Evolutionary conservation across 1,140 invertebrate species (phyloP), one percentile per base, ranked within the genome.

Genomic region (Helicoverpa armigera): DNA sequence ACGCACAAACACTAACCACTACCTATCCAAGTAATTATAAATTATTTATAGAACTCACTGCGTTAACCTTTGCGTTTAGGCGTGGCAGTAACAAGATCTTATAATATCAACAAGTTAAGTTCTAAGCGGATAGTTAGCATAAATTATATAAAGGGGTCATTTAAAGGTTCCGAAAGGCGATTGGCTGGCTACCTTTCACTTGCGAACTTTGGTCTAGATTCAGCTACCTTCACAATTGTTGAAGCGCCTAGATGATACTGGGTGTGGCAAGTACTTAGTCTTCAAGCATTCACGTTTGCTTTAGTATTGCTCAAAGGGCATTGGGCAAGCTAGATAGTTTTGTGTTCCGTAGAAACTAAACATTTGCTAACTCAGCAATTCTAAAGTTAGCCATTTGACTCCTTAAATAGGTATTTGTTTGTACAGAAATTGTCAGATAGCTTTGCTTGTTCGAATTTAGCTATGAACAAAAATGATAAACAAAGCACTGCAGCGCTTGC

Each of bases 161-260:
- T 63, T 58, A 60, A 60, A 60, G 56, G 56, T 60, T 9, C 56
- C 11, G 10, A 10, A 18, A 60, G 56, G 56, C 29, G 61, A 43
- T 65, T 65, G 29, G 61, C 29, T 65, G 13, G 31, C 61, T 13
- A 43, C 61, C 61, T 65, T 65, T 65, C 61, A 65, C 61, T 43
- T 35, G 31, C 31, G 61, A 65, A 35, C 61, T 65, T 65, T 65
- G 61, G 12, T 43, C 61, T n/a, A 43, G 29, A 65, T 43, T 23
- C 23, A 23, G 23, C 23, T 16, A 65, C 61, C 61, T 65, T 65
- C 13, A 65, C 61, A 29, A 29, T 60, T 29, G 18, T 60, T 60
- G 23, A 60, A 10, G 29, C 12, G 23, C 12, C 0, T 18, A 29
- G 35, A 60, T 18, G 56, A 60, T 23, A 12, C 18, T 35, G 56